A percentile compares a stretch with the other conserved stretches of the same genome.
Conservation (phyloP, 2,797 vertebrate genomes). For the Chanos chanos region DNA sequence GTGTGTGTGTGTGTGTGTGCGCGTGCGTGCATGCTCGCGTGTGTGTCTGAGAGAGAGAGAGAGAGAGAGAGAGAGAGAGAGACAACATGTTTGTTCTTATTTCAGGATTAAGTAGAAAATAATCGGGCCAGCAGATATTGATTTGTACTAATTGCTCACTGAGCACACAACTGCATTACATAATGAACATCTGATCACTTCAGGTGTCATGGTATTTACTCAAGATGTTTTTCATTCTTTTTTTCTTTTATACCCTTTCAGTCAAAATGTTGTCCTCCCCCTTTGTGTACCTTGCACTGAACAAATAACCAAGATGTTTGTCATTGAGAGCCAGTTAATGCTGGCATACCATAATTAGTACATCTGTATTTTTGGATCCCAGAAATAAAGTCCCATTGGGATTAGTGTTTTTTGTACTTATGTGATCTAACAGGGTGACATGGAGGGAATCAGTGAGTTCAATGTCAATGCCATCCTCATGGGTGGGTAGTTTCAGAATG, state of each 20-base stretch:
- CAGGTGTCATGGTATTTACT: too few species aligned
- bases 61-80: neutral
- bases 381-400: conserved; percentile 26
- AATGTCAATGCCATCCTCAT: conserved; percentile 1
- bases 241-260: too few species aligned
- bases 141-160: neutral
- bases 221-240: too few species aligned
- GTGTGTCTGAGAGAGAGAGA: too few species aligned
- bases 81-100: conserved; percentile 8
- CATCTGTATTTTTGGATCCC: conserved; percentile 8
- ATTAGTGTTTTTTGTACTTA: conserved; percentile 27
- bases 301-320: neutral
- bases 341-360: conserved; percentile 14
- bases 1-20: too few species aligned
- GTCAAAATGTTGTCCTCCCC: neutral
- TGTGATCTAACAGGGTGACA: conserved; percentile 1
- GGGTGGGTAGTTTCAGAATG: neutral
- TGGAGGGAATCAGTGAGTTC: conserved; percentile 4
- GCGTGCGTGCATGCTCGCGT: too few species aligned
- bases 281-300: neutral
- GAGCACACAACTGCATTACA: too few species aligned
- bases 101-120: neutral
- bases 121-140: neutral
- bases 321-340: conserved; percentile 6
- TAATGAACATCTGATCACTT: too few species aligned